Conservation (phyloP, 2,888 invertebrate species). For the Orthonychiurus folsomi region DNA sequence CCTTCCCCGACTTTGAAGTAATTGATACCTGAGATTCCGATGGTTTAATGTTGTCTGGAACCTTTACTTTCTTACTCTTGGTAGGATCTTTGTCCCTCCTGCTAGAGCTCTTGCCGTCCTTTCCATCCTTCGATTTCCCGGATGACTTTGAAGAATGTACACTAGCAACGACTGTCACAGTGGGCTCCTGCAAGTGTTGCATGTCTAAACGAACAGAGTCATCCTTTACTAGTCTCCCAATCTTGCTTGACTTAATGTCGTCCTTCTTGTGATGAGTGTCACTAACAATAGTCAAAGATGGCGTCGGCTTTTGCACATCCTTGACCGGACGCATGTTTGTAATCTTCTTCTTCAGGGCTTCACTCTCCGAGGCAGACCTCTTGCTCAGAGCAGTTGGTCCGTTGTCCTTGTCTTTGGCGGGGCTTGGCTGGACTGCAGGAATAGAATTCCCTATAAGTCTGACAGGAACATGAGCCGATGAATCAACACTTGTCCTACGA, state of each 20-base stretch:
- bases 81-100: background rate
- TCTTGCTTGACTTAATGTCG: background rate
- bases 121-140: background rate
- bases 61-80: background rate
- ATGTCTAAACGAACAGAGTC: constrained; percentile 27
- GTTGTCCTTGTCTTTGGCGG: background rate
- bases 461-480: constrained; percentile 11
- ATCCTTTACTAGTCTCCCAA: constrained; percentile 23
- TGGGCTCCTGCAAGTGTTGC: constrained; percentile 24
- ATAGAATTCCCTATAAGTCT: background rate
- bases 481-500: constrained; percentile 37
- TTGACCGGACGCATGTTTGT: background rate
- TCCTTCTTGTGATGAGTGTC: background rate
- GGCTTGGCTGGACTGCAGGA: background rate
- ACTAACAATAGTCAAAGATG: constrained; percentile 9
- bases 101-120: background rate
- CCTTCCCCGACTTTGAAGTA: background rate
- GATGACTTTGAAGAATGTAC: constrained; percentile 22
- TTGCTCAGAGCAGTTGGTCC: background rate
- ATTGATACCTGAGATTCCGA: background rate
- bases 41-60: background rate
- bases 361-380: background rate
- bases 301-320: constrained; percentile 7
- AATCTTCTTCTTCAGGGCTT: background rate
- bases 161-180: constrained; percentile 37